phyloP scores from a whole-genome alignment of 2,797 vertebrate genomes.

The Zalophus californianus region DNA sequence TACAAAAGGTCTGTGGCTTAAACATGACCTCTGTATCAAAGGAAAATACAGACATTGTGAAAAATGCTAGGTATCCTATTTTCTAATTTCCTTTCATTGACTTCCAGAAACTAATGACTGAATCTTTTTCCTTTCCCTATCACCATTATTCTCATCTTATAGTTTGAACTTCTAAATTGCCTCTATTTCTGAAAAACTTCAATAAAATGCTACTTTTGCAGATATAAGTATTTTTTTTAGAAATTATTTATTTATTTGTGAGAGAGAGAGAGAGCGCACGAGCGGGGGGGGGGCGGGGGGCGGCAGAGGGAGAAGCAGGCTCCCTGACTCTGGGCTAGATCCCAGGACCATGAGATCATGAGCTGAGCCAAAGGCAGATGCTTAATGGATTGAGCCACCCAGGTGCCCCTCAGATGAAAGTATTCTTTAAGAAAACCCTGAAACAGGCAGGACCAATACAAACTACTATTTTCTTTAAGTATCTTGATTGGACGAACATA shows the following conservation, averaged over 20 bases:
- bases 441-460: background rate
- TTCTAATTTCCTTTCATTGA: conserved; percentile 52
- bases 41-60: background rate
- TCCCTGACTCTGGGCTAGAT: no score
- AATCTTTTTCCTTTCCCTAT: background rate
- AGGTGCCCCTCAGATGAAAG: no score
- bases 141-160: background rate
- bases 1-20: conserved; percentile 19
- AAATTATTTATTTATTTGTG: no score
- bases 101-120: background rate
- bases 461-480: conserved; percentile 44
- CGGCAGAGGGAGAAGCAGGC: no score
- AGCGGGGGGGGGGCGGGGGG: no score
- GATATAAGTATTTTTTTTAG: background rate
- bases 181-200: conserved; percentile 1
- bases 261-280: no score
- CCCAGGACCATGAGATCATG: no score
- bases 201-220: background rate
- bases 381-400: no score
- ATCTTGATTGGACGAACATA: background rate
- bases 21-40: conserved; percentile 28
- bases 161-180: conserved; percentile 37
- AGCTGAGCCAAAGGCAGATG: no score
- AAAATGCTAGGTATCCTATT: background rate
- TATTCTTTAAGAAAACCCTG: background rate